Evolutionary conservation across 2,888 invertebrate genomes (phyloP).

Genomic region (Bhutanitis thaidina): DNA sequence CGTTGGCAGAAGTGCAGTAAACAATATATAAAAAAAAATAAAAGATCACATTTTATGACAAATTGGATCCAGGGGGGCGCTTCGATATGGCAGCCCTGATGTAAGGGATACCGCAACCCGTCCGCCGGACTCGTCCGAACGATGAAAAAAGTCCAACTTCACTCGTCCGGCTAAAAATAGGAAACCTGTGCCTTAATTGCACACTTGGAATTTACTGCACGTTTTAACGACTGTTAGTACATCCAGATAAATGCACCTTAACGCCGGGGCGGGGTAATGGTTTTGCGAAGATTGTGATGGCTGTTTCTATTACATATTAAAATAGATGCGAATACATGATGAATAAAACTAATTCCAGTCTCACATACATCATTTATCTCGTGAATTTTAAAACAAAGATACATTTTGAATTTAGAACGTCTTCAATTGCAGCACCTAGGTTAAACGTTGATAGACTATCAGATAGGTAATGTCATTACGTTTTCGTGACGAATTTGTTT

Average conservation of each 20-base stretch:
- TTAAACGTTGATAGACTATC: neutral
- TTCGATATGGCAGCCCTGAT: slow-evolving; percentile 7
- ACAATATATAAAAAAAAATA: no score
- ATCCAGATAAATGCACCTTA: slow-evolving; percentile 38
- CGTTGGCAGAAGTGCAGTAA: no score
- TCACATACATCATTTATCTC: slow-evolving; percentile 27
- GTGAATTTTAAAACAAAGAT: slow-evolving; percentile 28
- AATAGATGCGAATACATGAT: slow-evolving; percentile 27
- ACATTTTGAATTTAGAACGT: slow-evolving; percentile 27
- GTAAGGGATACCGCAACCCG: slow-evolving; percentile 37
- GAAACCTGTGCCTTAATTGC: slow-evolving; percentile 61
- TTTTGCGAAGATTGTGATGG: slow-evolving; percentile 38
- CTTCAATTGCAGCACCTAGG: slow-evolving; percentile 7
- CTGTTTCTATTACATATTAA: slow-evolving; percentile 41
- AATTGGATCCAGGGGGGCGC: neutral
- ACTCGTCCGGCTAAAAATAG: slow-evolving; percentile 65
- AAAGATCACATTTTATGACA: no score
- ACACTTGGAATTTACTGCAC: slow-evolving; percentile 67
- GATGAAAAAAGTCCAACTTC: slow-evolving; percentile 45
- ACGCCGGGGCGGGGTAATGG: slow-evolving; percentile 40
- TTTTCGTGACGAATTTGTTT: no score
- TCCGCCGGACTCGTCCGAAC: slow-evolving; percentile 38
- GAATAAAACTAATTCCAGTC: slow-evolving; percentile 21
- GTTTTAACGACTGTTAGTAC: slow-evolving; percentile 56
- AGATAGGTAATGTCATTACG: no score